Percentiles rank a stretch among this genome's conserved stretches.
Conservation (phyloP, 1,140 invertebrate species). For the Tenebrio molitor region DNA sequence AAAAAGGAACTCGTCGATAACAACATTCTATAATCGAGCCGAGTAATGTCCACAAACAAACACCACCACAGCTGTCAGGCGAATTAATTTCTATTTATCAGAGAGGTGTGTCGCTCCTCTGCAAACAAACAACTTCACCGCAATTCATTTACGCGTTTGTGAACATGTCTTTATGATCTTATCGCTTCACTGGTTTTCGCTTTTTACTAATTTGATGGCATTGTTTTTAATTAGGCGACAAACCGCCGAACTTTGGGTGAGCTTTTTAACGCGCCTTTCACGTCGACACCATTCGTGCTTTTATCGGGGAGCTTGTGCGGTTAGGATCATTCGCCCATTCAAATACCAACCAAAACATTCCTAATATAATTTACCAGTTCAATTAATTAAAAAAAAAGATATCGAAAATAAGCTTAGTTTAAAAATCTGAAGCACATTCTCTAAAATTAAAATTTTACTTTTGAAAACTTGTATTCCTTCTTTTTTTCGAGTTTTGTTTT, state of each 20-base stretch:
- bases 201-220: constrained; percentile 49
- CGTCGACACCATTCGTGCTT: constrained; percentile 5
- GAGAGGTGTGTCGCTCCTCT: constrained; percentile 46
- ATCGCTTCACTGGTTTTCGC: constrained; percentile 47
- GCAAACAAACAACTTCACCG: constrained; percentile 44
- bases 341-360: not conserved
- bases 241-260: constrained; percentile 41
- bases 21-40: constrained; percentile 30
- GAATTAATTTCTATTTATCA: constrained; percentile 47
- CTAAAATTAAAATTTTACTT: too few relatives aligned
- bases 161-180: constrained; percentile 54
- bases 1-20: constrained; percentile 43
- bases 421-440: too few relatives aligned
- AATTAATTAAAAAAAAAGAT: too few relatives aligned
- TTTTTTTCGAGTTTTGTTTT: too few relatives aligned
- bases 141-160: constrained; percentile 51
- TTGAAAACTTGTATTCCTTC: too few relatives aligned
- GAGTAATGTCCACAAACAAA: constrained; percentile 50
- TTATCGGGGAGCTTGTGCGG: constrained; percentile 16
- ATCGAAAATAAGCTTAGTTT: too few relatives aligned
- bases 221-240: constrained; percentile 49
- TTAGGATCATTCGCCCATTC: constrained; percentile 11
- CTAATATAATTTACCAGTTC: too few relatives aligned
- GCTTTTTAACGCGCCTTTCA: constrained; percentile 45
- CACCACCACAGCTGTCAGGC: constrained; percentile 45